Base-by-base conservation (phyloP, 1,140 invertebrate genomes). In the Oreohelix idahoensis region DNA sequence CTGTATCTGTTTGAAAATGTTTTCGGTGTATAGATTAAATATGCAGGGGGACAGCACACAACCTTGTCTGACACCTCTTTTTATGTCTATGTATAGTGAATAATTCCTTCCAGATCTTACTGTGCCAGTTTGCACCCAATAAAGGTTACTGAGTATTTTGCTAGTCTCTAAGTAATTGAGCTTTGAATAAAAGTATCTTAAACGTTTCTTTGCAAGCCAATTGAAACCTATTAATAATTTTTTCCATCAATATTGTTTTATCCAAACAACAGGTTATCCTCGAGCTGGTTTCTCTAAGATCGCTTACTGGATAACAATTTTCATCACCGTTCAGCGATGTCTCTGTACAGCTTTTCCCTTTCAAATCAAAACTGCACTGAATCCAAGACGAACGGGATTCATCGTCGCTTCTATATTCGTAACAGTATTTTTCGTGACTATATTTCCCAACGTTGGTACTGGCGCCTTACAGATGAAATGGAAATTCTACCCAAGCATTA, bases 271-370 rank as follows among this genome's bases (percentile, higher is more conserved):
- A 71, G 69, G 69, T 15, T 71, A 13, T 17, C 35, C 38, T 20
- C 32, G 35, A 38, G 32, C 23, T 39, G 17, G 11, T 39, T 38
- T 71, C 69, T 20, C 63, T 5, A 66, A 32, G 29, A 32, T 66
- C 2, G 5, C 63, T 0, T 66, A 17, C 29, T 29, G 63, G 63
- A 66, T 66, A 8, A 66, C 63, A 32, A 35, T 66, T 32, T 32
- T 66, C 5, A 66, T 66, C 23, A 66, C 38, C 11, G 11, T 74
- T 39, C 38, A 74, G 38, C 2, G 71, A 35, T 74, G 71, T 39
- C 71, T 74, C 10, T 74, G 71, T 35, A 74, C 32, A 38, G 71
- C 71, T 26, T 49, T 38, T 26, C 71, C 71, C 8, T 35, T 74
- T 8, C 39, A 74, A 26, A 35, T 74, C 20, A 74, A 74, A 15